Evolutionary conservation across 2,888 invertebrate genomes (phyloP), one percentile per base, ranked within the genome.

Genomic region (Zelleria hepariella): DNA sequence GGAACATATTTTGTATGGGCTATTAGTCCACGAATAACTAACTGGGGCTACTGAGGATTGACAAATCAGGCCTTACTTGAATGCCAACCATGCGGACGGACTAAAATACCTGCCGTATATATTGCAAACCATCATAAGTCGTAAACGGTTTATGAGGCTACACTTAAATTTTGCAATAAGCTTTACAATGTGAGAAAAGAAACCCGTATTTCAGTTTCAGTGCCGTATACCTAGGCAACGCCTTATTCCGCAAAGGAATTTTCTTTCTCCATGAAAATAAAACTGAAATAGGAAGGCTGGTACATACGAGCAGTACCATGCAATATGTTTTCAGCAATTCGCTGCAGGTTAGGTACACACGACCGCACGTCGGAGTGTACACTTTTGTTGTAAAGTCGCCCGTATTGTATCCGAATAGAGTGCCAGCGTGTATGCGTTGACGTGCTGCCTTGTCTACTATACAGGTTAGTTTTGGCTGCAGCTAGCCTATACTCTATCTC

Each of bases 131-230:
- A 25, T 23, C 15, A n/a, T n/a, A 25, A 53, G 53, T 25, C 23
- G 53, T 53, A 53, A 53, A 53, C 53, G n/a, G 24, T 53, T 53
- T 53, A 53, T 53, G 53, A 53, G 23, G 24, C 24, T 23, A 25
- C 53, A 53, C 53, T 53, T 53, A 53, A 53, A 23, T 53, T n/a
- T 49, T 53, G 53, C 53, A 53, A 53, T 53, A 53, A 53, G 53
- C 53, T 25, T 53, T 53, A 53, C 53, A 53, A 53, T 53, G 53
- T 53, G 53, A 24, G 53, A 53, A 53, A 53, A 53, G 53, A 24
- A 53, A 23, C 24, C 51, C 51, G 32, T 42, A 42, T 42, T 42
- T 42, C 15, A 42, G 32, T 15, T n/a, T n/a, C n/a, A 15, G 32
- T 15, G 32, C 32, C 2, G 8, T 7, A 7, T 32, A 10, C 32